Evolutionary conservation across 2,113 vertebrate genomes (phyloP), one percentile per base, ranked within the genome.

Genomic region (Ploceus nigricollis): DNA sequence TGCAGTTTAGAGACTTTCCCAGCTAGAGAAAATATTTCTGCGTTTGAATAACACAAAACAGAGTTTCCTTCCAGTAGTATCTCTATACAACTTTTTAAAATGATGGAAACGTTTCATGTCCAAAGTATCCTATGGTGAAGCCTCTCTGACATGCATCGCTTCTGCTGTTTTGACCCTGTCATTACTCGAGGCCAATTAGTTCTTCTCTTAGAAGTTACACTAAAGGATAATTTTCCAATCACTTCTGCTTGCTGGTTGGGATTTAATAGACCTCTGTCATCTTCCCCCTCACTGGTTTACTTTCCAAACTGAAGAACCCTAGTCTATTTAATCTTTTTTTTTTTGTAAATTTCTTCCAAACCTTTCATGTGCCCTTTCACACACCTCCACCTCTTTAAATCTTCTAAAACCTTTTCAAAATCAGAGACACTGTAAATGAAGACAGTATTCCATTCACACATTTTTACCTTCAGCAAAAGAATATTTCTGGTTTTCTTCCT

Each of bases 71-170:
- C 51, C 47, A 42, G 39, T 27, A 48, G 13, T 44, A 20, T 42
- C 9, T 45, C 64, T 47, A 42, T 47, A 28, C 0, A 4, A 54
- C 17, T 47, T 57, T 60, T 73, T 12, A 9, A 78, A 87, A 58
- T 42, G 3, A 44, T 47, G 25, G 12, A 53, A 83, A 72, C 11
- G 81, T 87, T 40, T 54, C 50, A 66, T 10, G 19, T 45, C 54
- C 10, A 9, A 54, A 66, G 15, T 13, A 31, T 42, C 23, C 47
- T 20, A 4, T 1, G 1, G 13, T 33, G 51, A 64, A 79, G 12
- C 35, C 51, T 54, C 40, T 68, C 33, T 70, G 45, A 19, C 47
- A 24, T 27, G 4, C 16, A 6, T 13, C 0, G 0, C 44, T 81
- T 79, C 51, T 48, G 28, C 45, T 61, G 8, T 11, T 89, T 72